These are phyloP conservation scores for Sisyra nigra DNA, from an alignment of 2,888 invertebrate species.

Conservation along the genomic window DNA sequence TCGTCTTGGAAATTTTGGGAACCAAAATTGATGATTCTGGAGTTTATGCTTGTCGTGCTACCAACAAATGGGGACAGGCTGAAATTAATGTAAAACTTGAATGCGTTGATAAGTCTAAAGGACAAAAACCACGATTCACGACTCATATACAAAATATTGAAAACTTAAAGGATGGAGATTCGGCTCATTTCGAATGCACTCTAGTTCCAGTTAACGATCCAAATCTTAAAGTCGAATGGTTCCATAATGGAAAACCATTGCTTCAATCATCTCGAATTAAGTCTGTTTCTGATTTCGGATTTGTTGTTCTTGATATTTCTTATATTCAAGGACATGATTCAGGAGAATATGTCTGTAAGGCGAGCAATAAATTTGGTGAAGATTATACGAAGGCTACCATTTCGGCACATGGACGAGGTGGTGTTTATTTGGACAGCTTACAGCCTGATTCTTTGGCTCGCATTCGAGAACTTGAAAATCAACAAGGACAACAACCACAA, in stretches of 20 bases:
- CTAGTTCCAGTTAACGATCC: conserved; percentile 89
- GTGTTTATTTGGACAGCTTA: conserved; percentile 75
- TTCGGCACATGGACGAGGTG: conserved; percentile 67
- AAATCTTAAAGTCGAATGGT: conserved; percentile 90
- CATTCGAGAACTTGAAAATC: conserved; percentile 71
- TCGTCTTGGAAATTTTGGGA: conserved; percentile 88
- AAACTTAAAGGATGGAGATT: conserved; percentile 80
- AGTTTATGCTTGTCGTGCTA: conserved; percentile 73
- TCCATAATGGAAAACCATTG: conserved; percentile 81
- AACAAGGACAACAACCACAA: conserved; percentile 48
- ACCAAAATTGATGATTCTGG: conserved; percentile 88
- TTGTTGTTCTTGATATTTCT: conserved; percentile 87
- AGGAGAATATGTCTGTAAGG: conserved; percentile 86
- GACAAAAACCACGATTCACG: conserved; percentile 77
- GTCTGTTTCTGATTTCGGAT: conserved; percentile 89
- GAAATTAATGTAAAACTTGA: conserved; percentile 71
- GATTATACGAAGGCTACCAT: conserved; percentile 77
- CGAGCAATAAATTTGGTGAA: conserved; percentile 81
- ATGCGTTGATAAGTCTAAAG: conserved; percentile 70
- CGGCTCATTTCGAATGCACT: conserved; percentile 91
- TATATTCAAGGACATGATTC: conserved; percentile 85
- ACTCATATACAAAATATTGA: conserved; percentile 72
- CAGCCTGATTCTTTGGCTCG: conserved; percentile 82
- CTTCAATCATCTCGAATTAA: conserved; percentile 82
- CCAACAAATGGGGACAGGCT: conserved; percentile 76